These are phyloP conservation scores for Danaus melanippus DNA, from an alignment of 1,140 invertebrate species.

Conservation along the genomic window DNA sequence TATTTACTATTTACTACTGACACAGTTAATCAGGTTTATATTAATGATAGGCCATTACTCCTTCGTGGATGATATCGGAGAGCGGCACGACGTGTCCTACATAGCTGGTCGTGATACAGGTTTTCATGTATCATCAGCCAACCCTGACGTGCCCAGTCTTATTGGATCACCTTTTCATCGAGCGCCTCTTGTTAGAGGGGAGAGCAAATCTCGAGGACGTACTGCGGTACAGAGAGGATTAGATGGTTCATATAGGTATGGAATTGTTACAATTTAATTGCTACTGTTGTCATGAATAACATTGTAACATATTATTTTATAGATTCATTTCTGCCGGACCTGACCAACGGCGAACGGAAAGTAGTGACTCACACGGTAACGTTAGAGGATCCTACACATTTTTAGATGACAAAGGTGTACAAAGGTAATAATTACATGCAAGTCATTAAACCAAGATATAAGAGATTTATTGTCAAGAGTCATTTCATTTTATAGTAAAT, in stretches of 20 bases:
- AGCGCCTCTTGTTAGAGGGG: constrained; percentile 67
- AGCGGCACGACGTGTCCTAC: constrained; percentile 80
- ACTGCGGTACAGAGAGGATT: constrained; percentile 75
- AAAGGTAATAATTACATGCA: constrained; percentile 54
- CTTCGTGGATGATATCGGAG: constrained; percentile 80
- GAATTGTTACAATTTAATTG: too few species aligned
- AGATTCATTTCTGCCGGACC: constrained; percentile 80
- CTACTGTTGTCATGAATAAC: too few species aligned
- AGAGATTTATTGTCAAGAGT: too few species aligned
- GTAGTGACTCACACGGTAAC: constrained; percentile 77
- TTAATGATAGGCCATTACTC: constrained; percentile 74
- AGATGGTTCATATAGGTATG: constrained; percentile 76
- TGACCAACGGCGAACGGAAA: constrained; percentile 80
- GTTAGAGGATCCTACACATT: constrained; percentile 82
- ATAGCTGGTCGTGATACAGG: constrained; percentile 80
- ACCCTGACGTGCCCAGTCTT: constrained; percentile 75
- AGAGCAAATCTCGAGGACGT: constrained; percentile 71
- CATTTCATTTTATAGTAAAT: too few species aligned
- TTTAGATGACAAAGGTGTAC: constrained; percentile 81
- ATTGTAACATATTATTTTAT: constrained; percentile 5
- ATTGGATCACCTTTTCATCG: constrained; percentile 73
- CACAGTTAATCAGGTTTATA: not conserved
- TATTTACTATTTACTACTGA: not conserved
- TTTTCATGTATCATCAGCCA: constrained; percentile 79
- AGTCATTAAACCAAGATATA: too few species aligned